These are phyloP conservation scores for Pterocles burchelli DNA, from an alignment of 2,113 vertebrate species.

Conservation along the genomic window DNA sequence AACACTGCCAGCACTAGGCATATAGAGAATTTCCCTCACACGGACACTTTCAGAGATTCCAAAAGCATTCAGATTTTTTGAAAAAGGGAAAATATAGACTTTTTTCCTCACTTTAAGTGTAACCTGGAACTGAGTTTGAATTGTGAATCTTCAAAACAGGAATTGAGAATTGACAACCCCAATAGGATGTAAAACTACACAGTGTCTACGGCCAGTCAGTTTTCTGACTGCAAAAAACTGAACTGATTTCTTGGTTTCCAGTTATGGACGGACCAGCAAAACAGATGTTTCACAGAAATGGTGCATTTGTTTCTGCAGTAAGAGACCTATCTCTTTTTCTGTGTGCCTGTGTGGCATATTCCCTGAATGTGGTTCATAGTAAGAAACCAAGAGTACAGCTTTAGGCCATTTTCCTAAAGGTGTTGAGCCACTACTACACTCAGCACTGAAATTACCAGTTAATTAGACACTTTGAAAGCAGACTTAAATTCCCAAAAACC, in stretches of 20 bases:
- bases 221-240: background rate
- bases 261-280: background rate
- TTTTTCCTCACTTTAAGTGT: background rate
- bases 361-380: background rate
- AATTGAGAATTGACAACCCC: background rate
- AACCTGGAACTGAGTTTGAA: background rate
- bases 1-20: background rate
- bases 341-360: background rate
- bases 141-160: background rate
- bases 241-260: background rate
- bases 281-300: background rate
- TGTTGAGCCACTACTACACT: background rate
- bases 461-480: background rate
- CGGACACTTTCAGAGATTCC: background rate
- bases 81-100: background rate
- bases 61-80: background rate
- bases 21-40: background rate
- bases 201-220: background rate
- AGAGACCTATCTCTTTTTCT: background rate
- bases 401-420: background rate
- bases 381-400: background rate
- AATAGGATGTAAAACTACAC: background rate
- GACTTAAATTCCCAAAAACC: background rate
- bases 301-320: background rate
- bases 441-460: background rate